Evolutionary conservation across 1,140 invertebrate genomes (phyloP).

Genomic region (Trichogramma pretiosum): DNA sequence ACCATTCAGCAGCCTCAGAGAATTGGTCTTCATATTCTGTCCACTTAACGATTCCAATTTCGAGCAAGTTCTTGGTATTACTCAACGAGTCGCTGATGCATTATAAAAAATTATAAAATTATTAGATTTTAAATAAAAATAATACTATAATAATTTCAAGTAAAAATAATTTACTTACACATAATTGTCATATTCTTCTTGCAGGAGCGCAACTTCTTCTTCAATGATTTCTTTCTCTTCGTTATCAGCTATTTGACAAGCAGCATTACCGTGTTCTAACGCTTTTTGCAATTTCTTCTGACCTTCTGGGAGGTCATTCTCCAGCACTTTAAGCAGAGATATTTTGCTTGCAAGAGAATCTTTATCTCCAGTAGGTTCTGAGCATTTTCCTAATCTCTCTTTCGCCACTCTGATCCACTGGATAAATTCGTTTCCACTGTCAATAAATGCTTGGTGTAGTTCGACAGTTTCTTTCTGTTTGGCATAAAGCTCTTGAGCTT

Average conservation of each 20-base stretch:
- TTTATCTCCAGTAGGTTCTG: slow-evolving; percentile 88
- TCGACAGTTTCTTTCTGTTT: slow-evolving; percentile 85
- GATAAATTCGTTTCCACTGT: slow-evolving; percentile 82
- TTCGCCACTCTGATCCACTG: slow-evolving; percentile 84
- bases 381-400: slow-evolving; percentile 85
- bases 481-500: slow-evolving; percentile 82
- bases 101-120: too few relatives aligned
- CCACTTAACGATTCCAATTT: slow-evolving; percentile 88
- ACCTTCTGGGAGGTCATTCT: slow-evolving; percentile 72
- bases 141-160: slow-evolving; percentile 6
- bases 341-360: slow-evolving; percentile 78
- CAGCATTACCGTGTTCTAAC: slow-evolving; percentile 70
- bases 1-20: slow-evolving; percentile 78
- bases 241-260: slow-evolving; percentile 71
- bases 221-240: slow-evolving; percentile 85
- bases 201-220: slow-evolving; percentile 78
- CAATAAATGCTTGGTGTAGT: slow-evolving; percentile 81
- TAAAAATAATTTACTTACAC: slow-evolving; percentile 48
- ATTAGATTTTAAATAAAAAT: slow-evolving; percentile 14
- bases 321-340: slow-evolving; percentile 72
- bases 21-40: slow-evolving; percentile 92
- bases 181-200: slow-evolving; percentile 80
- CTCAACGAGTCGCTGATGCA: slow-evolving; percentile 64
- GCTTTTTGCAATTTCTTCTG: slow-evolving; percentile 74
- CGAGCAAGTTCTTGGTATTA: slow-evolving; percentile 73